Evolutionary conservation across 2,888 invertebrate species (phyloP), one percentile per base, ranked within the genome.

Genomic region (Alviniconcha strummeri): DNA sequence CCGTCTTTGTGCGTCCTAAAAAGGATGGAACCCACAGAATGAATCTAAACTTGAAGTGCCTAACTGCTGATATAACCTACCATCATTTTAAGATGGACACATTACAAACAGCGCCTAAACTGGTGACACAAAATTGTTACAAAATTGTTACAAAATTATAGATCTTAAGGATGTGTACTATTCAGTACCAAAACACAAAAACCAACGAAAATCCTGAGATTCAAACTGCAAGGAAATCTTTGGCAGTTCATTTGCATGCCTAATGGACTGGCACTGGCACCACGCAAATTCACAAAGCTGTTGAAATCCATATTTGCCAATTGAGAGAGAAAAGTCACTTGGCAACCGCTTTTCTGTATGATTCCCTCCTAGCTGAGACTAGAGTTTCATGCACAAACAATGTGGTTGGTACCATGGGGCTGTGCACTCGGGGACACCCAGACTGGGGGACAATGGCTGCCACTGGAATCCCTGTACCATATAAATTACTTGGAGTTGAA

Each of bases 351-450:
- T 81, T 81, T 71, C 52, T 81, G 17, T 74, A 56, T 81, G 84
- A 74, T 83, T 84, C 69, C 84, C 84, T 76, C 75, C 83, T 64
- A 60, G 83, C 76, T 78, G 86, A 54, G 83, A 86, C 81, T 81
- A 82, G 56, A 84, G 84, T 17, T 52, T 82, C 82, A 78, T 80
- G 79, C 84, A 80, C n/a, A 56, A 13, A 55, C 19, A 81, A 56
- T 81, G 60, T 81, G 15, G 55, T 55, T n/a, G 36, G 36, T 17
- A 72, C 72, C 54, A 6, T 75, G 72, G 55, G 75, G 75, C 5
- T 75, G 55, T 55, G 55, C 54, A 15, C 52, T 36, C 9, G 52
- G 55, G 13, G 75, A 55, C 9, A 15, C 52, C 5, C 75, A 17
- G 4, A 11, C 75, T 52, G 75, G 75, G 7, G 75, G 13, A 13